These are phyloP conservation scores for Ypsolopha scabrella DNA, from an alignment of 2,888 invertebrate species.

Conservation along the genomic window DNA sequence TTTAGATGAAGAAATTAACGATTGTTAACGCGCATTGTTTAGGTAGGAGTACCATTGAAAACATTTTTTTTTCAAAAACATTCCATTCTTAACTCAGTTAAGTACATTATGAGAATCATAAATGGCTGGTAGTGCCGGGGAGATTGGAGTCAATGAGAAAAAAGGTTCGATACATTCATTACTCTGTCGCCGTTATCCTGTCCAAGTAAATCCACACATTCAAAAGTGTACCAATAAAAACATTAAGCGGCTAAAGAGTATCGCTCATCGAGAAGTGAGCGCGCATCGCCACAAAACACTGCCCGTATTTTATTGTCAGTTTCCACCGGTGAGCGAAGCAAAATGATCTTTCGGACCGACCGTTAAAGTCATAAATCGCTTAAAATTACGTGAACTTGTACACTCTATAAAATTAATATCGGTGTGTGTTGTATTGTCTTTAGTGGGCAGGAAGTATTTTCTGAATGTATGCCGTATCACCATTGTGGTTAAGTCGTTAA, in stretches of 20 bases:
- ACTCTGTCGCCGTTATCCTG: not conserved
- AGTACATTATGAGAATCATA: too few relatives aligned
- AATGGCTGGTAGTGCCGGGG: too few relatives aligned
- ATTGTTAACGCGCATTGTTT: not conserved
- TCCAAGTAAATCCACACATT: conserved; percentile 1
- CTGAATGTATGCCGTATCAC: conserved; percentile 53
- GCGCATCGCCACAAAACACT: conserved; percentile 47
- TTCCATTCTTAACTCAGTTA: too few relatives aligned
- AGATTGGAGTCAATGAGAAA: too few relatives aligned
- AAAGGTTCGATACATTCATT: too few relatives aligned
- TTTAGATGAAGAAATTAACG: not conserved
- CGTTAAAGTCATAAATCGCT: conserved; percentile 37
- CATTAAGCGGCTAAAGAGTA: conserved; percentile 39
- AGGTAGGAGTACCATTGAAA: too few relatives aligned
- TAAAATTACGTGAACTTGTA: conserved; percentile 25
- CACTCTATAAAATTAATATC: conserved; percentile 46
- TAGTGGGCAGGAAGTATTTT: conserved; percentile 24
- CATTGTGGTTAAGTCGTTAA: conserved; percentile 47
- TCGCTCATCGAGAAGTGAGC: conserved; percentile 53
- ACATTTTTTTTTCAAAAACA: too few relatives aligned
- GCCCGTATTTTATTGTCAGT: conserved; percentile 56
- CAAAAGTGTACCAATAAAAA: conserved; percentile 1
- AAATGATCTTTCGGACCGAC: conserved; percentile 43
- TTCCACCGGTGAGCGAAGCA: conserved; percentile 26
- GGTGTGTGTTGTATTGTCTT: conserved; percentile 48